Base-by-base conservation (phyloP, 2,888 invertebrate species). In the Drosophila lutescens region DNA sequence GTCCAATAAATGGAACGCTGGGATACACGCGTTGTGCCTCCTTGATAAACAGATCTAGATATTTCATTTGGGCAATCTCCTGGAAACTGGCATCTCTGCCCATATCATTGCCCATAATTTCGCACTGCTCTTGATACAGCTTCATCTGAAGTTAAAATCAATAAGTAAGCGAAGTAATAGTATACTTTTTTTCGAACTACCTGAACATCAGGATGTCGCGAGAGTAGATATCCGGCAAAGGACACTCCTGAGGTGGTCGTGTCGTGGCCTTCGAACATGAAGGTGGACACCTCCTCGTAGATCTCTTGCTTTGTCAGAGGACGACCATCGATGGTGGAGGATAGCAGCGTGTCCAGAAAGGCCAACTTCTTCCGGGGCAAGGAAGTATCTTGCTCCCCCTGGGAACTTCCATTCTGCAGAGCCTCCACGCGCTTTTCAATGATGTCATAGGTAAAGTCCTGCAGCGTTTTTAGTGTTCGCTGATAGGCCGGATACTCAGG, bases 221-320 rank as follows among this genome's bases (percentile, higher is more conserved):
- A 93, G 0, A 94, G 89, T 58, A 93, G 91, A 75, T 92, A 93
- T 0, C 93, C 89, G 0, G 93, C 88, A 82, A 93, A 94, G 0
- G 92, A 91, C 12, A 94, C 91, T 0, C 93, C 94, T 0, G 94
- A 93, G 0, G 94, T 93, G 0, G 94, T 94, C 0, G 94, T 94
- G 73, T 94, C 94, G 74, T 94, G 94, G 1, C 94, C 94, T 80
- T 88, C 91, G 70, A 91, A 91, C 82, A 91, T 91, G 58, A 92
- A 92, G 6, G 91, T 92, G 1, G 91, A 90, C 0, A 91, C 91
- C 66, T 92, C 91, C 60, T 92, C 91, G 53, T 89, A 91, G 15
- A 92, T 77, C 68, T 91, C 91, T 38, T 88, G 59, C 15, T 75
- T 65, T 1, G 76, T 89, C 40, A 91, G 67, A 0, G 88, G 88